phyloP scores from a whole-genome alignment of 2,888 invertebrate genomes.

The Agapostemon virescens region DNA sequence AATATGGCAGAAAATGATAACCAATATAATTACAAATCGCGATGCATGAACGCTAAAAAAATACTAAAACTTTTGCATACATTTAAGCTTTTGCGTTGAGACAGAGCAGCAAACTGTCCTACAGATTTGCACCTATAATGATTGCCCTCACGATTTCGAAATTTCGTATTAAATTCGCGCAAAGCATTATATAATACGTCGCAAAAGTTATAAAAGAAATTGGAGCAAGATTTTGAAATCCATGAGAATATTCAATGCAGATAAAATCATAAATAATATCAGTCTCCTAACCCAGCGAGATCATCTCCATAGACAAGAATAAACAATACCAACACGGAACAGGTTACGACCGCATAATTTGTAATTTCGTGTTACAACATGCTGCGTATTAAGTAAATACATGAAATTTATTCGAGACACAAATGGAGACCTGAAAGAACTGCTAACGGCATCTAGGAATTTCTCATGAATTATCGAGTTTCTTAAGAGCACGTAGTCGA shows the following conservation, averaged over 20 bases:
- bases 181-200: not conserved
- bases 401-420: not conserved
- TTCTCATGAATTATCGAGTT: not conserved
- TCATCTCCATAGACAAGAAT: not conserved
- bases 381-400: not conserved
- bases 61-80: no score
- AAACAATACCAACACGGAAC: not conserved
- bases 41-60: no score
- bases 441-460: not conserved
- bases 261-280: slow-evolving; percentile 4
- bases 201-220: not conserved
- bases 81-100: no score
- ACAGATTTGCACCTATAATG: not conserved
- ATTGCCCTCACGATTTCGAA: not conserved
- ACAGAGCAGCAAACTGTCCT: no score
- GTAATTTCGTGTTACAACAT: not conserved
- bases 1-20: no score
- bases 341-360: not conserved
- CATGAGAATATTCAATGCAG: not conserved
- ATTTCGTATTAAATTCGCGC: not conserved
- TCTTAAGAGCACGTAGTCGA: not conserved
- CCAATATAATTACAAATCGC: no score
- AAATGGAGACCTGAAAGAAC: not conserved
- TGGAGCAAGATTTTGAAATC: not conserved
- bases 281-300: not conserved